These are phyloP conservation scores for Bambusicola thoracicus DNA, from an alignment of 2,113 vertebrate genomes.

Conservation along the genomic window DNA sequence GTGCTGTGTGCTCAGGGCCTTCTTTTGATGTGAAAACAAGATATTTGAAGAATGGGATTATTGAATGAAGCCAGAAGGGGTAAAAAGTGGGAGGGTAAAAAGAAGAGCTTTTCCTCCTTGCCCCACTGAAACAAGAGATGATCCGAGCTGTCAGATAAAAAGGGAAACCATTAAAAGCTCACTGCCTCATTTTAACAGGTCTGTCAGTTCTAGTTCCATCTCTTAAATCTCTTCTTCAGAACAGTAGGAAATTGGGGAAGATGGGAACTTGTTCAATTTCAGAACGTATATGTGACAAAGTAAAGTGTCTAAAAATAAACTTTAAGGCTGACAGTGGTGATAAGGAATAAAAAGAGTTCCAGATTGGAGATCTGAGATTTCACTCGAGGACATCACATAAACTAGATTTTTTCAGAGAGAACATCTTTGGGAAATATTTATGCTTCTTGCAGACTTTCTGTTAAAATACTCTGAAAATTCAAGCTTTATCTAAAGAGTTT, in stretches of 20 bases:
- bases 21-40: not conserved
- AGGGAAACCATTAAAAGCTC: slow-evolving; percentile 59
- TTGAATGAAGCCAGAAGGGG: slow-evolving; percentile 27
- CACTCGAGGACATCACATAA: not conserved
- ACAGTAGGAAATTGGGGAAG: slow-evolving; percentile 53
- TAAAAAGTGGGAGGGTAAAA: slow-evolving; percentile 8
- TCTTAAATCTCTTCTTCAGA: slow-evolving; percentile 69
- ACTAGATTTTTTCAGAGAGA: not conserved
- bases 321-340: slow-evolving; percentile 30
- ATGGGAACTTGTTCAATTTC: slow-evolving; percentile 57
- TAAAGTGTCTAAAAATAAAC: slow-evolving; percentile 56
- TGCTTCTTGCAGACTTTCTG: not conserved
- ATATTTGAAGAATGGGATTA: slow-evolving; percentile 6
- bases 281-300: slow-evolving; percentile 65
- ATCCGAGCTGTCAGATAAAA: slow-evolving; percentile 67
- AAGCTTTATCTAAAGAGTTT: not conserved
- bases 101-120: slow-evolving; percentile 54
- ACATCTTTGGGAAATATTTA: not conserved
- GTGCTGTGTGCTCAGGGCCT: not conserved
- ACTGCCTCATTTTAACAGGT: slow-evolving; percentile 61
- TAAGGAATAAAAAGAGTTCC: slow-evolving; percentile 16
- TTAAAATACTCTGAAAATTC: not conserved
- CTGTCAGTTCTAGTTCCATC: slow-evolving; percentile 57
- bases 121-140: slow-evolving; percentile 56
- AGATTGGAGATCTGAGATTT: not conserved